A percentile compares a stretch with the other conserved stretches of the same genome.
Evolutionary conservation across 1,140 invertebrate species (phyloP).

Genomic region (Ridgeia piscesae): DNA sequence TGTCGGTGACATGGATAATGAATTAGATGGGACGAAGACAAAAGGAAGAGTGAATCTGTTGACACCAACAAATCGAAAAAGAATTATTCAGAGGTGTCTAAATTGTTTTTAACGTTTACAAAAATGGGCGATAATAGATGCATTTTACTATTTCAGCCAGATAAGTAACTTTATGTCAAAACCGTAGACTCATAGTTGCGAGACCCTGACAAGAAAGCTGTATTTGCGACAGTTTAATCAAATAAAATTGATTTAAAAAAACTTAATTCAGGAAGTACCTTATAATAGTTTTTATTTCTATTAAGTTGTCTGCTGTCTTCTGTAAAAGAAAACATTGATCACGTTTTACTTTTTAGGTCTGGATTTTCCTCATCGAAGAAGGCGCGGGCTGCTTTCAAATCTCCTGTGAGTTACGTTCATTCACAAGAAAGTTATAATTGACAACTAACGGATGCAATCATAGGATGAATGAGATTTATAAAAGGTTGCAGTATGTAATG

Average conservation of each 20-base stretch:
- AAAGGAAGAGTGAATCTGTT: neutral
- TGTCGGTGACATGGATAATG: neutral
- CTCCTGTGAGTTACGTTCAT: slow-evolving; percentile 9
- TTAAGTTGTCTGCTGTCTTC: neutral
- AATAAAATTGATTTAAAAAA: no score
- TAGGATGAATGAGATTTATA: no score
- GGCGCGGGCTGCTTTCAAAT: slow-evolving; percentile 16
- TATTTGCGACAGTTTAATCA: no score
- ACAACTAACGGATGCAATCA: no score
- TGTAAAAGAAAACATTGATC: neutral
- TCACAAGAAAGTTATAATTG: neutral
- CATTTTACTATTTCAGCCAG: no score
- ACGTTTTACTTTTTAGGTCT: neutral
- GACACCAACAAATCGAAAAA: slow-evolving; percentile 1
- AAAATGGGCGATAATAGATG: neutral
- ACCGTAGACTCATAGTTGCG: no score
- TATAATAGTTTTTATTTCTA: neutral
- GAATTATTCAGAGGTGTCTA: neutral
- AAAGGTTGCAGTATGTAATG: no score
- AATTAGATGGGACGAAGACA: neutral
- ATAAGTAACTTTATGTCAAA: no score
- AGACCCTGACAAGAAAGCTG: no score
- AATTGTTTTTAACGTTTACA: neutral
- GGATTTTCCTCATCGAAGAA: slow-evolving; percentile 12
- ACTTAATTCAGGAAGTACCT: no score